Base-by-base conservation (phyloP, 2,113 vertebrate species). In the Octodon degus region DNA sequence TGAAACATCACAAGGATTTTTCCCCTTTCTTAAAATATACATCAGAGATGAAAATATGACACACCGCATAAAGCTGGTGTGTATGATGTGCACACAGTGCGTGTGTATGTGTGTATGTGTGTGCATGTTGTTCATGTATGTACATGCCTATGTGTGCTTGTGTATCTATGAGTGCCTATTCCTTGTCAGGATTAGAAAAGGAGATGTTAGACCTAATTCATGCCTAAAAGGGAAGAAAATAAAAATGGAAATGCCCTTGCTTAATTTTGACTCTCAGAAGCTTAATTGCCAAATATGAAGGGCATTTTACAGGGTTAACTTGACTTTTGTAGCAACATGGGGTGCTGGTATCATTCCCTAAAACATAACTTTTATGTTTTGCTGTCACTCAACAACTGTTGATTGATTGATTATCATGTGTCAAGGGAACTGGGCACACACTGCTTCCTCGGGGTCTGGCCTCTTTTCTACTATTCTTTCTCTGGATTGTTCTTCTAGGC, bases 1-100 rank as follows among this genome's bases (percentile, higher is more conserved):
- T 43, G 84, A 93, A 97, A 88, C 82, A 88, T 88, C 67, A 85
- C 43, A 53, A 86, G 63, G 37, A 40, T 24, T 89, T 63, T 82
- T 34, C 9, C 2, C 37, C 63, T 55, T 94, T 80, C 65, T 79
- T 86, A 79, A 67, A 86, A 77, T 85, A 88, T 63, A 86, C 17
- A 22, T 92, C 14, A 34, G 50, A 34, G 25, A 65, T 72, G 70
- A 97, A 95, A 95, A 85, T 60, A 94, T 50, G 68, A 72, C 2
- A 0, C 63, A 43, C 92, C 43, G 1, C 27, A 27, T 76, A 86
- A 68, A 70, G 53, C 32, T 24, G 70, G 3, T 40, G 77, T 83
- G 37, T 27, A 37, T 10, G 72, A 2, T 17, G 24, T 77, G 37
- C 32, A 43, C 30, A 43, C 43, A 43, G 43, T 40, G 65, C 16